A percentile compares a stretch with the other conserved stretches of the same genome.
These are phyloP conservation scores for Syrmaticus mikado DNA, from an alignment of 2,113 vertebrate species.

Conservation along the genomic window DNA sequence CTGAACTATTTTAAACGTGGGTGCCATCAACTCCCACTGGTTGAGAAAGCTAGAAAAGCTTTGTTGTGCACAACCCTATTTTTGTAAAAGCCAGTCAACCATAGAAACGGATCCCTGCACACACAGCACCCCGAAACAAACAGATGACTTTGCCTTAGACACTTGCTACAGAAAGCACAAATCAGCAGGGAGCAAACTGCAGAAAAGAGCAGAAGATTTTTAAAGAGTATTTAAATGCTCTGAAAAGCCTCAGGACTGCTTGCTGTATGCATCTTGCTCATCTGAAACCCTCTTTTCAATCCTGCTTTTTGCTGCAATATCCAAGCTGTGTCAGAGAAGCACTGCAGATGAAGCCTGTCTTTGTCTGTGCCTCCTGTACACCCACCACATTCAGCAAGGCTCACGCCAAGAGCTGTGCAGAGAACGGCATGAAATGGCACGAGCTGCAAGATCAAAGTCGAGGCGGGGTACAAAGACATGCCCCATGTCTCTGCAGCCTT, in stretches of 20 bases:
- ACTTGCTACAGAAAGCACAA: not conserved
- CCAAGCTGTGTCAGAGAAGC: not conserved
- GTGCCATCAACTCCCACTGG: not conserved
- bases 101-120: not conserved
- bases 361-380: not conserved
- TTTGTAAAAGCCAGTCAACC: not conserved
- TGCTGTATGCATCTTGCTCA: not conserved
- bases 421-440: not conserved
- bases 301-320: not conserved
- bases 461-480: not conserved
- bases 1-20: not conserved
- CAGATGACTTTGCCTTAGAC: not conserved
- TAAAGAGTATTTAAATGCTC: not conserved
- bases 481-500: not conserved
- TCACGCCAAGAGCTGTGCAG: not conserved
- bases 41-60: not conserved
- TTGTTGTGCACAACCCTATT: not conserved
- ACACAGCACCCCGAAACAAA: not conserved
- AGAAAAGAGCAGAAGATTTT: not conserved
- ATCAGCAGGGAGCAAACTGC: not conserved
- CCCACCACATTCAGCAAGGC: not conserved
- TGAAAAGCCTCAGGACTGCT: not conserved
- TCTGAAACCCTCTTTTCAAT: not conserved
- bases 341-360: not conserved
- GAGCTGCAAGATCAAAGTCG: not conserved